Evolutionary conservation across 2,888 invertebrate species (phyloP).

Genomic region (Drosophila dives): DNA sequence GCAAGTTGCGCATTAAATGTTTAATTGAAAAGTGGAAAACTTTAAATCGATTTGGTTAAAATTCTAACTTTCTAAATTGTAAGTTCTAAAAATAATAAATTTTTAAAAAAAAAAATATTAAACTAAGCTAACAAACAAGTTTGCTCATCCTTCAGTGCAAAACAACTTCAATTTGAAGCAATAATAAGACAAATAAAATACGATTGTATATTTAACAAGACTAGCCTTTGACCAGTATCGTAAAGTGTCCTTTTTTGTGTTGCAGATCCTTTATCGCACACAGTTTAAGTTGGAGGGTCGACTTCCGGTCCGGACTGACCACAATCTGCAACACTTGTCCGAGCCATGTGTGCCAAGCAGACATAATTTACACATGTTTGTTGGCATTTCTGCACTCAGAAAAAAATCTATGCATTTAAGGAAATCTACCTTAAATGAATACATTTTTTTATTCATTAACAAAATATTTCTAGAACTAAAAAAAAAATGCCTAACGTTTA

Average conservation of each 20-base stretch:
- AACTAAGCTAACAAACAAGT: no score
- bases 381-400: conserved; percentile 12
- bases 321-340: conserved; percentile 43
- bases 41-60: conserved; percentile 17
- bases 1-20: conserved; percentile 28
- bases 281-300: background rate
- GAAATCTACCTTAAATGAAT: background rate
- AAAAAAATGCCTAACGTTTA: background rate
- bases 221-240: background rate
- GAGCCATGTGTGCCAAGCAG: conserved; percentile 14
- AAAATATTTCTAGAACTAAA: background rate
- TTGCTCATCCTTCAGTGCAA: background rate
- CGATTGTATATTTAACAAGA: background rate
- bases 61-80: background rate
- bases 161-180: background rate
- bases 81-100: background rate
- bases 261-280: background rate
- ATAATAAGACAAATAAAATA: background rate
- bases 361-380: conserved; percentile 22
- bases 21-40: conserved; percentile 28
- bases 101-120: background rate
- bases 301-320: conserved; percentile 16
- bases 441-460: background rate
- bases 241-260: background rate
- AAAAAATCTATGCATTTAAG: background rate